Conservation (phyloP, 1,140 invertebrate genomes). For the Nomia melanderi region DNA sequence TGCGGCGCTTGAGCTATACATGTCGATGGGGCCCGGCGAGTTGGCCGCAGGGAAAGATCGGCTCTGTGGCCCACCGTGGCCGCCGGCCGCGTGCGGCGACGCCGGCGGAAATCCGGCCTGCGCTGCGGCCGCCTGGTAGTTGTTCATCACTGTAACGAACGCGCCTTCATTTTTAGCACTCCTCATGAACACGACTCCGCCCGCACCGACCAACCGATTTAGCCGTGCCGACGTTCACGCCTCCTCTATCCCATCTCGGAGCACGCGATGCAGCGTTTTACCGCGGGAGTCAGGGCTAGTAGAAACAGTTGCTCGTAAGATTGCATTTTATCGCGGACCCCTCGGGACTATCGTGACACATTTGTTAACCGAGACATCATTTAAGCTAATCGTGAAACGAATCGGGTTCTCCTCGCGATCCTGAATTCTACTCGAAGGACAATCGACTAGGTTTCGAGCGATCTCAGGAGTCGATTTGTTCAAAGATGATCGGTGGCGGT, state of each 20-base stretch:
- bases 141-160: slow-evolving; percentile 93
- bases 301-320: background rate
- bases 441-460: slow-evolving; percentile 2
- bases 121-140: slow-evolving; percentile 92
- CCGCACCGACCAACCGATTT: slow-evolving; percentile 1
- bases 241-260: no score
- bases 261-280: no score
- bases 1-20: slow-evolving; percentile 90
- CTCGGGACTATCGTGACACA: background rate
- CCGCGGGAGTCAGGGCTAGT: no score
- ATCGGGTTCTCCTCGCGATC: background rate
- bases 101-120: slow-evolving; percentile 87
- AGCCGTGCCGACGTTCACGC: background rate
- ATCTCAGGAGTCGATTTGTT: no score
- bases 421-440: background rate
- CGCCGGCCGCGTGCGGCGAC: slow-evolving; percentile 83
- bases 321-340: no score
- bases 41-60: slow-evolving; percentile 92
- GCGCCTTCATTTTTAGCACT: slow-evolving; percentile 50
- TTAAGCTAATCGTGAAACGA: slow-evolving; percentile 3
- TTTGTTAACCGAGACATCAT: background rate
- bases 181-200: background rate
- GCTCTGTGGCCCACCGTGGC: slow-evolving; percentile 85
- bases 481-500: no score
- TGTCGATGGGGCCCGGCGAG: slow-evolving; percentile 93